phyloP scores from a whole-genome alignment of 2,888 invertebrate species.

The Chymomyza amoena region DNA sequence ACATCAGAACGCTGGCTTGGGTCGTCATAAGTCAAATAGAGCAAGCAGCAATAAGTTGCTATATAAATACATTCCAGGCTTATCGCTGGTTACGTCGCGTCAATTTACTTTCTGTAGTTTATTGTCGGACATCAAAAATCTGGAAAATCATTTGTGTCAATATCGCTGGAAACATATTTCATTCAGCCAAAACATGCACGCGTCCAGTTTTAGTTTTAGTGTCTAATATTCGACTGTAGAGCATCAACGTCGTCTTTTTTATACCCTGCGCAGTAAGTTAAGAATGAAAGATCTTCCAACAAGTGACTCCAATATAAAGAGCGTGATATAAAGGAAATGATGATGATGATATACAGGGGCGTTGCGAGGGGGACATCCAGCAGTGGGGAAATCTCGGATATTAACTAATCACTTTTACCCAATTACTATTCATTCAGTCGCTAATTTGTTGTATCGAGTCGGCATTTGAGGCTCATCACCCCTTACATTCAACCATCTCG shows the following conservation, averaged over 20 bases:
- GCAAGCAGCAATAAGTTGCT: neutral
- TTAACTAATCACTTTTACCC: too few species aligned
- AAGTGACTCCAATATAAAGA: too few species aligned
- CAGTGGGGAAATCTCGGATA: too few species aligned
- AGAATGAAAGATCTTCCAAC: too few species aligned
- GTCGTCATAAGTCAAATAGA: neutral
- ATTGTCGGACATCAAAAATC: neutral
- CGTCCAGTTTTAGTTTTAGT: neutral
- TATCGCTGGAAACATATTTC: constrained; percentile 43
- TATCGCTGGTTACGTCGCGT: neutral
- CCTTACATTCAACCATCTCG: too few species aligned
- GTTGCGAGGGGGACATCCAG: too few species aligned
- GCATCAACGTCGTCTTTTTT: neutral
- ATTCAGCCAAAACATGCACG: constrained; percentile 10
- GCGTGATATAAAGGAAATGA: too few species aligned
- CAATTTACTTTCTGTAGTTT: neutral
- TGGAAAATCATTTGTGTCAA: constrained; percentile 16
- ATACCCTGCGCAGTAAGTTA: too few species aligned
- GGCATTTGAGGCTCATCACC: too few species aligned
- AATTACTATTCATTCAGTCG: too few species aligned
- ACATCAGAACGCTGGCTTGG: neutral
- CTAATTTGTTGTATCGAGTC: too few species aligned
- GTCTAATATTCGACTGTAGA: neutral
- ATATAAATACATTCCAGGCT: neutral
- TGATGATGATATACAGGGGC: too few species aligned